Evolutionary conservation across 2,797 vertebrate species (phyloP).

Genomic region (Threskiornis aethiopicus): DNA sequence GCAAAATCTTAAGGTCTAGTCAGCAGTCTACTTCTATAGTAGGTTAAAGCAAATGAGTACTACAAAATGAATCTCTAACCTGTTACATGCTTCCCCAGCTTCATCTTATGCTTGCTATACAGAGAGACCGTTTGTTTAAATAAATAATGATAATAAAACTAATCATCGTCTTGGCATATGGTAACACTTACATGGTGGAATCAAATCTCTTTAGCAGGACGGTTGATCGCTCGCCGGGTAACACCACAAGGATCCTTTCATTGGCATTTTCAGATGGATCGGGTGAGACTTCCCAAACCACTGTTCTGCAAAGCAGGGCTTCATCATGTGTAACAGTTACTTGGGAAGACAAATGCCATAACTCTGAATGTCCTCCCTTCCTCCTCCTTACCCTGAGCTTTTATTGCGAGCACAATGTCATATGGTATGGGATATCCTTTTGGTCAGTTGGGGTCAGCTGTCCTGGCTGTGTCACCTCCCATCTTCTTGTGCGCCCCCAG

Average conservation of each 20-base stretch:
- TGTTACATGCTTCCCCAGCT: not conserved
- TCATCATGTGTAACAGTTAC: no score
- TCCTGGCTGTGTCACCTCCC: no score
- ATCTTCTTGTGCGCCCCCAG: not conserved
- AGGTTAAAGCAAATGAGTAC: not conserved
- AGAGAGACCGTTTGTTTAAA: not conserved
- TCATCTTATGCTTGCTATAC: not conserved
- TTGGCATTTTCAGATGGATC: not conserved
- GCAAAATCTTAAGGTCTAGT: not conserved
- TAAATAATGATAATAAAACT: not conserved
- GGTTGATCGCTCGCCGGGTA: not conserved
- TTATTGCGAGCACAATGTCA: fast-evolving
- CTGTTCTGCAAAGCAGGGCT: not conserved
- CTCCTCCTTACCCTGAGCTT: not conserved
- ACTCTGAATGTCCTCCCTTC: not conserved
- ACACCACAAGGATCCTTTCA: not conserved
- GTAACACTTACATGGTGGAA: not conserved
- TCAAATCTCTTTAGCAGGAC: not conserved
- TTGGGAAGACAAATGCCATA: not conserved
- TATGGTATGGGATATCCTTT: not conserved
- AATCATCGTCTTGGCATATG: no score
- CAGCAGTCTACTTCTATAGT: not conserved
- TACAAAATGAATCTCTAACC: not conserved
- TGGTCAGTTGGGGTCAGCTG: not conserved
- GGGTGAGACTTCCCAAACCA: not conserved